These are phyloP conservation scores for Callimico goeldii DNA, from an alignment of 2,797 vertebrate genomes.

Conservation along the genomic window DNA sequence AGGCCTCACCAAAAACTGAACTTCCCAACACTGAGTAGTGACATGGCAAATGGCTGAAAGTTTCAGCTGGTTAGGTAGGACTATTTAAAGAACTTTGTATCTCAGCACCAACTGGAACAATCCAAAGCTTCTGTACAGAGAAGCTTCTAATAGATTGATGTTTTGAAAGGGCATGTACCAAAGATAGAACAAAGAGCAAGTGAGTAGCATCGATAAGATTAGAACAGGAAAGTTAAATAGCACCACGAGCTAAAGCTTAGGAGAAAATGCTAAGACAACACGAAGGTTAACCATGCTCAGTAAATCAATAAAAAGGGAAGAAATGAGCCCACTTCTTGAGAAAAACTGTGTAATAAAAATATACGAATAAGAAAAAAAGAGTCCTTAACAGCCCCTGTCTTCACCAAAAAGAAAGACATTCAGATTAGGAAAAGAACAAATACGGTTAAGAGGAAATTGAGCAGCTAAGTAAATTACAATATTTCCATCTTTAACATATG, in stretches of 20 bases:
- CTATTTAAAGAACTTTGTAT: not conserved
- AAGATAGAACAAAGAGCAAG: slow-evolving; percentile 3
- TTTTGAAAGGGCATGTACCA: slow-evolving; percentile 52
- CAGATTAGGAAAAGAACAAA: not conserved
- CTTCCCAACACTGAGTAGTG: not conserved
- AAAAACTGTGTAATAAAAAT: slow-evolving; percentile 10
- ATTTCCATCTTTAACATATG: slow-evolving; percentile 3
- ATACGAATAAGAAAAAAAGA: not conserved
- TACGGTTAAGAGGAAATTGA: slow-evolving; percentile 38
- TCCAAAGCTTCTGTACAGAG: not conserved
- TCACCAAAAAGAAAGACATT: slow-evolving; percentile 13
- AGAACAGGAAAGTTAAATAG: slow-evolving; percentile 70
- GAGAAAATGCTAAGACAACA: slow-evolving; percentile 67
- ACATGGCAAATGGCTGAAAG: not conserved
- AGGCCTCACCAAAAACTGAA: not conserved
- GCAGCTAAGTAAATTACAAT: slow-evolving; percentile 40
- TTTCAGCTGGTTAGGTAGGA: not conserved
- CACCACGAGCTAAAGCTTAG: slow-evolving; percentile 28
- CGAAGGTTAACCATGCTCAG: slow-evolving; percentile 26
- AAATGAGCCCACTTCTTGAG: not conserved
- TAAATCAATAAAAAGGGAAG: slow-evolving; percentile 43
- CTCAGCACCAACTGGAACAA: not conserved
- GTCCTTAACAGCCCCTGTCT: not conserved
- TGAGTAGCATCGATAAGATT: slow-evolving; percentile 31
- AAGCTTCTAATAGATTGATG: not conserved